Base-by-base conservation (phyloP, 1,140 invertebrate species). In the Dendroctonus ponderosae region DNA sequence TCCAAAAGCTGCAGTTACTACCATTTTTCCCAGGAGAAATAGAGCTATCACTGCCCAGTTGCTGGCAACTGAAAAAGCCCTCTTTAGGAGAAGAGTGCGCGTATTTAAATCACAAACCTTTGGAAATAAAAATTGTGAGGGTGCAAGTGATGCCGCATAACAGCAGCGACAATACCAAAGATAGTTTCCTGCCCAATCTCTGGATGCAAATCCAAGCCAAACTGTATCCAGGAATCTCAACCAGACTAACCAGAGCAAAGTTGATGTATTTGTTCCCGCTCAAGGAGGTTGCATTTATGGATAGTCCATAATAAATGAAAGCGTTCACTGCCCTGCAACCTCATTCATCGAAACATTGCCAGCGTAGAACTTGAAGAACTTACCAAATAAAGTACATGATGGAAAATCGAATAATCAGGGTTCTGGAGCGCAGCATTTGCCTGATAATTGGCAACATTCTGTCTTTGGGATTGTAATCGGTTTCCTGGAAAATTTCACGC, bases 281-380 rank as follows among this genome's bases (percentile, higher is more conserved):
- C 44, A 90, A 79, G 68, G 83, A 85, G 3, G 83, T 86, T 0
- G 86, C 84, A 72, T 89, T 90, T 14, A 91, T 78, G 0, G 88
- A 87, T 8, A 91, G 75, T 4, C 89, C 90, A 72, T 90, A 91
- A 71, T 86, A 91, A 2, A 90, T 84, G 61, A 89, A 85, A 5
- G 85, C 83, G 76, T 87, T 88, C 4, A 87, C 84, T 12, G 84
- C 83, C 88, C 88, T 89, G 61, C 70, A 80, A 80, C 38, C 26
- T 26, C 26, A 26, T 26, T 26, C 26, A 26, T 26, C 26, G 26
- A 60, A 59, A 2, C 7, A 53, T n/a, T 52, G 50, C 8, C 1
- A 14, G n/a, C n/a, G n/a, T 5, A 39, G 40, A 38, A 43, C 12
- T 48, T 59, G 40, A 2, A 54, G 74, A 70, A 71, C 78, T 76